Evolutionary conservation across 2,888 invertebrate genomes (phyloP).

Genomic region (Yponomeuta evonymella): DNA sequence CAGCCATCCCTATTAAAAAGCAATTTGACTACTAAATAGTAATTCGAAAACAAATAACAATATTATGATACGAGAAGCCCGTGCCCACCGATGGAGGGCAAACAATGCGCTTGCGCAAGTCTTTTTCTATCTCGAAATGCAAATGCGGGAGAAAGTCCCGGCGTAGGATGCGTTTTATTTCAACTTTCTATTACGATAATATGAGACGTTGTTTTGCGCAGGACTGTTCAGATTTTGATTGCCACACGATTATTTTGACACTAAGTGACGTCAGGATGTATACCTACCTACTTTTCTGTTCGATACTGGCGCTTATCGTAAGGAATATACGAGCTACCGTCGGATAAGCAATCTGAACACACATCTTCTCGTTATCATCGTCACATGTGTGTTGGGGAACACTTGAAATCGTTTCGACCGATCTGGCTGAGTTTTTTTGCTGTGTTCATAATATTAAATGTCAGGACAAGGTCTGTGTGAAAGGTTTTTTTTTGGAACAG

Average conservation of each 20-base stretch:
- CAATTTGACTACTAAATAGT: neutral
- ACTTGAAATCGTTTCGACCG: too few relatives aligned
- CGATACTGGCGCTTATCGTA: too few relatives aligned
- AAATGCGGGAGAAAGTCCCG: constrained; percentile 29
- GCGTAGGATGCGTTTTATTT: constrained; percentile 27
- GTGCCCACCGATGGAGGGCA: constrained; percentile 7
- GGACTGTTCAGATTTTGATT: constrained; percentile 9
- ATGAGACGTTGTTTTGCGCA: constrained; percentile 18
- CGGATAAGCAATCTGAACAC: too few relatives aligned
- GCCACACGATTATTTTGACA: neutral
- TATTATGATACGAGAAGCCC: constrained; percentile 5
- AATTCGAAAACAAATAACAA: neutral
- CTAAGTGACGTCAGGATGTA: too few relatives aligned
- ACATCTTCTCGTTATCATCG: too few relatives aligned
- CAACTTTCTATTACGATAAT: constrained; percentile 21
- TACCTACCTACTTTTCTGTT: too few relatives aligned
- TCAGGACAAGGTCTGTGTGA: too few relatives aligned
- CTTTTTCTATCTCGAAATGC: constrained; percentile 24
- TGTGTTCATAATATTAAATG: too few relatives aligned
- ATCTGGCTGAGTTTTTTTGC: too few relatives aligned
- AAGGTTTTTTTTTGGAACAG: too few relatives aligned
- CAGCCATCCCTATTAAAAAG: neutral
- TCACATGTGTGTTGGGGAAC: too few relatives aligned
- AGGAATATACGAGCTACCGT: too few relatives aligned
- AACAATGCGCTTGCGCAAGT: constrained; percentile 21